A percentile compares a stretch with the other conserved stretches of the same genome.
Conservation (phyloP, 1,140 invertebrate species). For the Hyles euphorbiae region DNA sequence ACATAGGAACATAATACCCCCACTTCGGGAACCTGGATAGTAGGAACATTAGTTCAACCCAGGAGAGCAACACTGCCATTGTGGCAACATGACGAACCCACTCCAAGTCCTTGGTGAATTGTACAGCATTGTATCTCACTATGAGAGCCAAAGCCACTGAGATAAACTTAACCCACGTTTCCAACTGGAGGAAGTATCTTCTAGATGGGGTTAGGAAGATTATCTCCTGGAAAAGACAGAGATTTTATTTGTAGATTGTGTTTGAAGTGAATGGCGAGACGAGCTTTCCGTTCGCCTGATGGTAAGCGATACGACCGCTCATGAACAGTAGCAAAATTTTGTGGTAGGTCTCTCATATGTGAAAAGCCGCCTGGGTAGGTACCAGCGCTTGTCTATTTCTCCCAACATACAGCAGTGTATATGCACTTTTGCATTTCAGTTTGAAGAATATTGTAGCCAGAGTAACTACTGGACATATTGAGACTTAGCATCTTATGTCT, state of each 20-base stretch:
- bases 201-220: conserved; percentile 5
- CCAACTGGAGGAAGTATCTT: conserved; percentile 69
- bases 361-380: too few species aligned
- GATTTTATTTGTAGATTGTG: not conserved
- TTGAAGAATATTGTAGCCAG: too few species aligned
- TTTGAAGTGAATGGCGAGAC: not conserved
- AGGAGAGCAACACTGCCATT: conserved; percentile 69
- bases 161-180: conserved; percentile 73
- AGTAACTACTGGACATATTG: too few species aligned
- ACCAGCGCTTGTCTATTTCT: too few species aligned
- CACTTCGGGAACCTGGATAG: conserved; percentile 75
- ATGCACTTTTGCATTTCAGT: too few species aligned
- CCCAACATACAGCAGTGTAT: too few species aligned
- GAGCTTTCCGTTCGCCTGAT: not conserved
- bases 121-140: conserved; percentile 36
- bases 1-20: conserved; percentile 76
- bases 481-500: too few species aligned
- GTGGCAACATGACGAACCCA: conserved; percentile 75
- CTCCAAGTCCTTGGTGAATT: conserved; percentile 27
- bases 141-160: conserved; percentile 52
- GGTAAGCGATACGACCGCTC: too few species aligned
- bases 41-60: conserved; percentile 76
- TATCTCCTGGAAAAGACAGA: too few species aligned
- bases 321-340: too few species aligned
- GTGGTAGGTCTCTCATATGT: too few species aligned